These are phyloP conservation scores for Coracopsis vasa DNA, from an alignment of 2,113 vertebrate species.

Conservation along the genomic window DNA sequence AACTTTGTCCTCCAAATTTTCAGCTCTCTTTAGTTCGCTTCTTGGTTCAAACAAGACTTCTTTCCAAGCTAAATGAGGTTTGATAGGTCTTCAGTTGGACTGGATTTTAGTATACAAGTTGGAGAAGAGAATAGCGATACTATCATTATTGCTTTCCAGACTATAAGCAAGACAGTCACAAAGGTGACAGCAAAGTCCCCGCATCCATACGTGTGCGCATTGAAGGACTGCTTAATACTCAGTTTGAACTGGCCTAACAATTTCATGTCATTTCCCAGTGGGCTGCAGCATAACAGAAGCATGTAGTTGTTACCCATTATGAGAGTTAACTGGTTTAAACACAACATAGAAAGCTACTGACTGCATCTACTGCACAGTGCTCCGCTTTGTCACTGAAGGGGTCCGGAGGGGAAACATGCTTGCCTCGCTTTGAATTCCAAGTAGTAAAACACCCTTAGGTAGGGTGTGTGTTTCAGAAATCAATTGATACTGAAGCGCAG, in stretches of 20 bases:
- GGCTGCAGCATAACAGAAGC: not conserved
- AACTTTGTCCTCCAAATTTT: not conserved
- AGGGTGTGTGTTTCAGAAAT: not conserved
- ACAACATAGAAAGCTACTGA: not conserved
- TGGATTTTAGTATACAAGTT: not conserved
- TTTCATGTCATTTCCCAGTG: not conserved
- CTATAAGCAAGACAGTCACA: not conserved
- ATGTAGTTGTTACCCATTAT: not conserved
- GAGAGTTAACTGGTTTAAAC: not conserved
- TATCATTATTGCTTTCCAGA: not conserved
- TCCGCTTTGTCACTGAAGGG: not conserved
- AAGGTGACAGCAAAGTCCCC: not conserved
- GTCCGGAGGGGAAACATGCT: not conserved
- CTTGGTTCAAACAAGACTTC: not conserved
- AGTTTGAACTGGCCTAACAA: not conserved
- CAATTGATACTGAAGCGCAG: not conserved
- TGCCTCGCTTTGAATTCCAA: not conserved
- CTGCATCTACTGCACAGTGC: too few species aligned
- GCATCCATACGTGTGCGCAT: accelerated
- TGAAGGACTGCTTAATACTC: not conserved
- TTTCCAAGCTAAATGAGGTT: not conserved
- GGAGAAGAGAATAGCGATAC: not conserved
- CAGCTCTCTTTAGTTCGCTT: not conserved
- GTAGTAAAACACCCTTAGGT: not conserved
- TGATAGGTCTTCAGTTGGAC: not conserved